These are phyloP conservation scores for Nymphicus hollandicus DNA, from an alignment of 2,113 vertebrate genomes.

Conservation along the genomic window DNA sequence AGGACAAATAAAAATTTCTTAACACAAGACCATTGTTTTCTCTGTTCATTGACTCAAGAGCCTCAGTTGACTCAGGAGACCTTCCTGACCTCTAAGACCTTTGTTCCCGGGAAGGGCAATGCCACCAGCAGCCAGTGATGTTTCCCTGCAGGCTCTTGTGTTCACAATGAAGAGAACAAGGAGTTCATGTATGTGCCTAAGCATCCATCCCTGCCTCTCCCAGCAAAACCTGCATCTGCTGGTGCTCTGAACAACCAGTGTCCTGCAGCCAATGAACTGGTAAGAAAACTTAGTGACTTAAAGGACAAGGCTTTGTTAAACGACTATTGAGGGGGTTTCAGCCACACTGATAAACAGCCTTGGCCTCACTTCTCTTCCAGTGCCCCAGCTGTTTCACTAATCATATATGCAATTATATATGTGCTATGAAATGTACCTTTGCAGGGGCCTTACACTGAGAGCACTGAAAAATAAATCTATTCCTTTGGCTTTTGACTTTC, in stretches of 20 bases:
- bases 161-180: neutral
- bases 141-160: neutral
- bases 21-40: constrained; percentile 60
- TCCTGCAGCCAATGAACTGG: neutral
- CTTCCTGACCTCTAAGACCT: neutral
- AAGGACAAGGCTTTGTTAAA: neutral
- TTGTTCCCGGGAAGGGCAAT: neutral
- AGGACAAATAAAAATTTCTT: constrained; percentile 85
- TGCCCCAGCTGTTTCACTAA: neutral
- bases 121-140: neutral
- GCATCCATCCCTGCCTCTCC: neutral
- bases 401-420: neutral
- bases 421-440: neutral
- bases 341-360: neutral
- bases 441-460: constrained; percentile 8
- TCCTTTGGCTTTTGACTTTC: neutral
- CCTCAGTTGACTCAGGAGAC: neutral
- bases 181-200: neutral
- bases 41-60: neutral
- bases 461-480: neutral
- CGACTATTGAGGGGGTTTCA: neutral
- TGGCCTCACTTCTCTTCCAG: neutral
- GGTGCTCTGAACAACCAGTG: neutral
- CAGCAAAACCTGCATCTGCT: neutral
- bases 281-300: neutral